A percentile compares a stretch with the other conserved stretches of the same genome.
phyloP scores from a whole-genome alignment of 1,140 invertebrate genomes.

The Lepidurus packardi region DNA sequence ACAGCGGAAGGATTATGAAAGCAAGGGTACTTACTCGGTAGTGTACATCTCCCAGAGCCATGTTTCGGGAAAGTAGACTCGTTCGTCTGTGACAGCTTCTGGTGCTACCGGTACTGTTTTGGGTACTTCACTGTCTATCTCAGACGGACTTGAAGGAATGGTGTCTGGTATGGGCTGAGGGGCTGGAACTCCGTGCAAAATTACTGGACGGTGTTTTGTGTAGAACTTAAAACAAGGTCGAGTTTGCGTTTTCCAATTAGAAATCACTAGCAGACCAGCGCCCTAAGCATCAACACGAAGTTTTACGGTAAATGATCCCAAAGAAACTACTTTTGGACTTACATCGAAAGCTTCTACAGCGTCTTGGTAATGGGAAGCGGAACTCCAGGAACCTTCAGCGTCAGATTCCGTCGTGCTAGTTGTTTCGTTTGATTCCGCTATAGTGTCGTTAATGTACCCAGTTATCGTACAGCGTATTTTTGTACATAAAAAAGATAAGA shows the following conservation, averaged over 20 bases:
- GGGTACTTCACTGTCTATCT: background rate
- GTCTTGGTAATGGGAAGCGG: slow-evolving; percentile 42
- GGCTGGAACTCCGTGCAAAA: background rate
- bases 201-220: background rate
- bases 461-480: too few species aligned
- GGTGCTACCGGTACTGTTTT: background rate
- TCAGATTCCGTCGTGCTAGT: background rate
- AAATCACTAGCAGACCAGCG: slow-evolving; percentile 51
- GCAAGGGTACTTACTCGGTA: slow-evolving; percentile 48
- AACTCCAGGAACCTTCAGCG: background rate
- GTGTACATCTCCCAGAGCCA: slow-evolving; percentile 58
- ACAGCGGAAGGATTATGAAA: too few species aligned
- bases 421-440: too few species aligned
- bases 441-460: too few species aligned
- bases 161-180: background rate
- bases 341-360: slow-evolving; percentile 48
- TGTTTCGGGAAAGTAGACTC: slow-evolving; percentile 61
- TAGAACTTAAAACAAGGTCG: slow-evolving; percentile 48
- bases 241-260: slow-evolving; percentile 49
- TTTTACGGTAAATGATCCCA: slow-evolving; percentile 23
- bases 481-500: too few species aligned
- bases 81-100: slow-evolving; percentile 38
- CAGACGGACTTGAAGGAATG: background rate
- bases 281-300: slow-evolving; percentile 43
- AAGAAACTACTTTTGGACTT: slow-evolving; percentile 26